A percentile compares a stretch with the other conserved stretches of the same genome.
phyloP scores from a whole-genome alignment of 2,888 invertebrate species.

The Galeruca laticollis region DNA sequence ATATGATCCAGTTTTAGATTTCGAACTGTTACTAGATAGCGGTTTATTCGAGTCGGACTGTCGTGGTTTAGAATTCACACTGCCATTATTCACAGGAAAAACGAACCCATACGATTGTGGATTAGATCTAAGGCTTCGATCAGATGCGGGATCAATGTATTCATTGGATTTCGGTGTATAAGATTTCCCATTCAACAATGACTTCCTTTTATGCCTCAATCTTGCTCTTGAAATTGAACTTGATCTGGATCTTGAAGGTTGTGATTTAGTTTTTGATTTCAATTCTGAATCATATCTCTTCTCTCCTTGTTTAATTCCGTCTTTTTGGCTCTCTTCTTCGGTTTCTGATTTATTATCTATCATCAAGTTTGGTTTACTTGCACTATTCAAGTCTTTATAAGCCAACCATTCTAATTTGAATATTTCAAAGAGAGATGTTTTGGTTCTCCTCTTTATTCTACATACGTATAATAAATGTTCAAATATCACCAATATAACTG shows the following conservation, averaged over 20 bases:
- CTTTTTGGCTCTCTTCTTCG: conserved; percentile 35
- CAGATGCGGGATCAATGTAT: conserved; percentile 42
- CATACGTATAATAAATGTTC: conserved; percentile 52
- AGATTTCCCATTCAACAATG: conserved; percentile 36
- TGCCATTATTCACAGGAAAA: background rate
- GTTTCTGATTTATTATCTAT: conserved; percentile 33
- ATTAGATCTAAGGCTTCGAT: conserved; percentile 6
- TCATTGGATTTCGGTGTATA: conserved; percentile 43
- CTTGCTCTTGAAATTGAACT: conserved; percentile 35
- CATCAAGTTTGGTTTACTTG: conserved; percentile 53
- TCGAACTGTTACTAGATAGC: background rate
- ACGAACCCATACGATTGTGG: background rate
- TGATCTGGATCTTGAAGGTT: conserved; percentile 20
- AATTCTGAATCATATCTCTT: too few species aligned
- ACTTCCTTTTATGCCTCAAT: conserved; percentile 32
- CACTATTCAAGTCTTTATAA: conserved; percentile 55
- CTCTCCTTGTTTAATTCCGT: conserved; percentile 38
- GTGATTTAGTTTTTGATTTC: conserved; percentile 44
- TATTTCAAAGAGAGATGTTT: conserved; percentile 49
- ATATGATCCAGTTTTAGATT: background rate
- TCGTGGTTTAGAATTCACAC: background rate
- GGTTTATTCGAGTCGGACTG: background rate
- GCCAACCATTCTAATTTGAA: conserved; percentile 53
- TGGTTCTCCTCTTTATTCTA: conserved; percentile 48
- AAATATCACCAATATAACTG: conserved; percentile 51